Conservation (phyloP, 2,113 vertebrate species). For the Lamprologus tigripictilis region DNA sequence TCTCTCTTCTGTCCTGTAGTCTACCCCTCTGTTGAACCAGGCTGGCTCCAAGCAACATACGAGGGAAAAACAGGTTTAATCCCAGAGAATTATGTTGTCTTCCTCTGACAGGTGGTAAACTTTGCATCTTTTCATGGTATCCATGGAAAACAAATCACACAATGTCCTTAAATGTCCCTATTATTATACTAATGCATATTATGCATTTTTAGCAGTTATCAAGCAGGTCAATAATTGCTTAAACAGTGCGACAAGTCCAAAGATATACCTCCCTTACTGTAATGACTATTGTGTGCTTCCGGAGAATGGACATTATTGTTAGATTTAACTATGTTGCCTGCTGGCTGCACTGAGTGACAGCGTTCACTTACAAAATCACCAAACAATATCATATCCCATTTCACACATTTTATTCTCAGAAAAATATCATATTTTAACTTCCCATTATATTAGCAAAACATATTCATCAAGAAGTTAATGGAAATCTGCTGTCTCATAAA, state of each 20-base stretch:
- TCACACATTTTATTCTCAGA: conserved; percentile 34
- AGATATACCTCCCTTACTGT: neutral
- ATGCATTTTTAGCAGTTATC: neutral
- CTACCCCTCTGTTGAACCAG: conserved; percentile 89
- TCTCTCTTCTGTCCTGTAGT: conserved; percentile 66
- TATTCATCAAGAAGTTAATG: neutral
- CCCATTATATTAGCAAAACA: neutral
- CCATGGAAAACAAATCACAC: conserved; percentile 73
- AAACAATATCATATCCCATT: neutral
- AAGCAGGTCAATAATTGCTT: neutral
- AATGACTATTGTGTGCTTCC: neutral
- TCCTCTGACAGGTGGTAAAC: conserved; percentile 73
- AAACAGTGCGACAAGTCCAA: neutral
- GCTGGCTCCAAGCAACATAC: conserved; percentile 93
- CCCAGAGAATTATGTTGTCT: conserved; percentile 93
- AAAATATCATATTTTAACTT: conserved; percentile 14
- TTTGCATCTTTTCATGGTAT: conserved; percentile 82
- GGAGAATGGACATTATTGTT: neutral
- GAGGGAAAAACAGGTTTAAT: conserved; percentile 91
- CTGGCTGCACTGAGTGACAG: conserved; percentile 15
- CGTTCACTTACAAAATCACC: neutral
- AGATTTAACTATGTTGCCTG: neutral
- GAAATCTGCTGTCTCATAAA: neutral
- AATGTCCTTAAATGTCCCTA: neutral
- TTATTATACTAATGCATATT: neutral